These are phyloP conservation scores for Liodrosophila aerea DNA, from an alignment of 2,888 invertebrate genomes.

Conservation along the genomic window DNA sequence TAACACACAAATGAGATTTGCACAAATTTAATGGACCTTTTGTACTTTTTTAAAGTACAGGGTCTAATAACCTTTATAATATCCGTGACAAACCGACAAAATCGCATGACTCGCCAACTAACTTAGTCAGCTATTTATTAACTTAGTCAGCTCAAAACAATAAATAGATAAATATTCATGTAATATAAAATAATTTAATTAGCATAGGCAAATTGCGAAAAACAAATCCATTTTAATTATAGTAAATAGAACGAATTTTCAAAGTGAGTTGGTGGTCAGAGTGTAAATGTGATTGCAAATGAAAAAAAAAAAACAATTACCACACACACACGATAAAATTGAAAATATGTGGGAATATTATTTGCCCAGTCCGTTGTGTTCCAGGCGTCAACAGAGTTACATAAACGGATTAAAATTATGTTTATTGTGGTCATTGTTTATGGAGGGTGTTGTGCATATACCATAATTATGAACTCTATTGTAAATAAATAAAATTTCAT, in stretches of 20 bases:
- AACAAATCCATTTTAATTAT: conserved; percentile 74
- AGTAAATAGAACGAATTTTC: conserved; percentile 66
- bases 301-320: conserved; percentile 16
- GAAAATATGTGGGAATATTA: conserved; percentile 44
- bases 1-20: too few species aligned
- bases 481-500: conserved; percentile 60
- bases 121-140: not conserved
- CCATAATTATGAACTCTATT: conserved; percentile 56
- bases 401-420: conserved; percentile 61
- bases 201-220: conserved; percentile 40
- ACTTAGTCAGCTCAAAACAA: not conserved
- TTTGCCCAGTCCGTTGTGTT: conserved; percentile 18
- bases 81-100: too few species aligned
- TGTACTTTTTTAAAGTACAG: too few species aligned
- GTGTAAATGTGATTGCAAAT: conserved; percentile 47
- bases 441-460: conserved; percentile 42
- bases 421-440: conserved; percentile 20
- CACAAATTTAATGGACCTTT: too few species aligned
- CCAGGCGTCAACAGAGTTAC: conserved; percentile 36
- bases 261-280: conserved; percentile 40
- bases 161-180: conserved; percentile 1
- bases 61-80: too few species aligned
- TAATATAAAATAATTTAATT: conserved; percentile 53
- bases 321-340: too few species aligned
- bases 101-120: too few species aligned